Percentiles rank a stretch among this genome's conserved stretches.
Evolutionary conservation across 2,888 invertebrate species (phyloP).

Genomic region (Pandemis corylana): DNA sequence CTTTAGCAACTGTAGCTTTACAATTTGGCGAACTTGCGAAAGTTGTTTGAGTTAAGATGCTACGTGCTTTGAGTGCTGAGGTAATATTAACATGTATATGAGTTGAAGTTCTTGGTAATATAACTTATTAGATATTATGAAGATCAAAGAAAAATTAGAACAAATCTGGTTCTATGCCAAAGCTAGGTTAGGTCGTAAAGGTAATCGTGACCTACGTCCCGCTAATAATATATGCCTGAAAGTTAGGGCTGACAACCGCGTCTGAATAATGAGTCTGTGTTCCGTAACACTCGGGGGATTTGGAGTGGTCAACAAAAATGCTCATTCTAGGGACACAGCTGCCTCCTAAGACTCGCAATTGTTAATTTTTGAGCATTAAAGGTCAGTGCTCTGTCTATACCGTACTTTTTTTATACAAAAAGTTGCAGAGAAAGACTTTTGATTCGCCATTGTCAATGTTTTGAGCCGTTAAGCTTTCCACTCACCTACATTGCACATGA

Average conservation of each 20-base stretch:
- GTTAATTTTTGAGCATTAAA: background rate
- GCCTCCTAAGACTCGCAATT: background rate
- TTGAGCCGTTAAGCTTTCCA: background rate
- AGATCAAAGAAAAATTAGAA: background rate
- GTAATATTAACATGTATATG: constrained; percentile 7
- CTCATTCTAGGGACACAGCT: background rate
- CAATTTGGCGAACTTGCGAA: constrained; percentile 7
- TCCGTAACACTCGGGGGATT: too few species aligned
- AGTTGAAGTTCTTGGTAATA: background rate
- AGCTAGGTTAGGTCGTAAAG: too few species aligned
- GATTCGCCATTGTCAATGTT: background rate
- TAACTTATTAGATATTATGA: background rate
- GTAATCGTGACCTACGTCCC: too few species aligned
- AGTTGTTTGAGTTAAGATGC: constrained; percentile 7
- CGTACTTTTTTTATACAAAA: too few species aligned
- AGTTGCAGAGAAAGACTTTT: too few species aligned
- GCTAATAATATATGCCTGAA: too few species aligned
- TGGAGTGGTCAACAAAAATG: too few species aligned
- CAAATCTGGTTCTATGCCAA: background rate
- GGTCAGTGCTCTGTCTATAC: too few species aligned
- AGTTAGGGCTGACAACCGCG: too few species aligned
- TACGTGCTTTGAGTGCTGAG: constrained; percentile 26
- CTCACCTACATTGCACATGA: background rate
- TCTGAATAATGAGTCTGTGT: too few species aligned
- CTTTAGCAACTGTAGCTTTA: constrained; percentile 28